These are phyloP conservation scores for Drosophila eohydei DNA, from an alignment of 2,888 invertebrate species.

Conservation along the genomic window DNA sequence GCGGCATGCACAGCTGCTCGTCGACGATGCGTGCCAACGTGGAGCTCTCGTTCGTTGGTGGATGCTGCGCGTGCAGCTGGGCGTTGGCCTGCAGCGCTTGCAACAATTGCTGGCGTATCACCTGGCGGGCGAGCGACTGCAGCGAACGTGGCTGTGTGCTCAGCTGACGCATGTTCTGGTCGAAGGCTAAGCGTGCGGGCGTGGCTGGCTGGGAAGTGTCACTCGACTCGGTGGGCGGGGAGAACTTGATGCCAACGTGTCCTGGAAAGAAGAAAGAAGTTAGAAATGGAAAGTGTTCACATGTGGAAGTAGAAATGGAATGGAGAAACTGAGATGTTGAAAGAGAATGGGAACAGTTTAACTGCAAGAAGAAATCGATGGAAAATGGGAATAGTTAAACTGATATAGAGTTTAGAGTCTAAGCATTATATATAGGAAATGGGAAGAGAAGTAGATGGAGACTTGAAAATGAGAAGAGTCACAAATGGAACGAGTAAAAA, in stretches of 20 bases:
- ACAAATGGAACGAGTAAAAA: too few relatives aligned
- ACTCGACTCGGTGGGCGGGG: conserved; percentile 28
- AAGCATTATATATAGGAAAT: too few relatives aligned
- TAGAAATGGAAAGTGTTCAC: not conserved
- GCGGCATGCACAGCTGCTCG: conserved; percentile 77
- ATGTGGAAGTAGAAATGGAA: not conserved
- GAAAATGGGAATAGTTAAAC: not conserved
- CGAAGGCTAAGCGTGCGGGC: conserved; percentile 36
- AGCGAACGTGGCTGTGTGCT: conserved; percentile 76
- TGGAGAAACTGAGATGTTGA: not conserved
- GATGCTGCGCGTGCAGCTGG: conserved; percentile 54
- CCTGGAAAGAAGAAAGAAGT: conserved; percentile 56
- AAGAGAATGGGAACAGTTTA: not conserved
- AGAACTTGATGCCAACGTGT: conserved; percentile 79
- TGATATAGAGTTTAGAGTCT: too few relatives aligned
- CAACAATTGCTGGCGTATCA: conserved; percentile 76
- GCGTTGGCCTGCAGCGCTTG: conserved; percentile 60
- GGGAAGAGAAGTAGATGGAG: too few relatives aligned
- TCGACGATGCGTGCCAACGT: conserved; percentile 77
- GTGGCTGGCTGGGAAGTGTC: conserved; percentile 7
- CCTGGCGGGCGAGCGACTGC: conserved; percentile 80
- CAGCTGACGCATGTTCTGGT: conserved; percentile 58
- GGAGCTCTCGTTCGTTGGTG: conserved; percentile 77
- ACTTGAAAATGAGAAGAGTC: too few relatives aligned
- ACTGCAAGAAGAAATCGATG: too few relatives aligned